Conservation (phyloP, 2,113 vertebrate genomes). For the Porphyrio hochstetteri region DNA sequence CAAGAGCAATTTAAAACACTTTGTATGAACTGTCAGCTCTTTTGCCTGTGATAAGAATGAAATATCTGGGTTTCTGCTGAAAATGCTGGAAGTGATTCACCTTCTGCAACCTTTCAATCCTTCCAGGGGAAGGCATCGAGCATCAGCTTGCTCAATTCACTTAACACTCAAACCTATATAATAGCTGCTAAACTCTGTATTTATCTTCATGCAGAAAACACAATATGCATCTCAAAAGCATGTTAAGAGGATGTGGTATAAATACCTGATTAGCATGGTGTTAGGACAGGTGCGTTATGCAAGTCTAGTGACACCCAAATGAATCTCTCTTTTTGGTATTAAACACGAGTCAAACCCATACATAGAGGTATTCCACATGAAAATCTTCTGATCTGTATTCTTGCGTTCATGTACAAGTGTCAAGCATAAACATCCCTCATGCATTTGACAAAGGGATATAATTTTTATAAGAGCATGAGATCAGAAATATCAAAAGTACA, state of each 20-base stretch:
- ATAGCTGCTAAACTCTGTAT: background rate
- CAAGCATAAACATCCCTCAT: background rate
- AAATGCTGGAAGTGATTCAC: background rate
- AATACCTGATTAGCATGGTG: background rate
- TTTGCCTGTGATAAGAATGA: accelerated
- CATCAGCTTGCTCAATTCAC: background rate
- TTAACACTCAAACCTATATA: background rate
- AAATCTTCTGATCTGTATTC: background rate
- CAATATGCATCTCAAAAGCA: background rate
- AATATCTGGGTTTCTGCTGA: background rate
- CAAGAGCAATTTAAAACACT: background rate
- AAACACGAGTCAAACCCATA: background rate
- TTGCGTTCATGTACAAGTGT: background rate
- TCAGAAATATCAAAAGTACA: background rate
- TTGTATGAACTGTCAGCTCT: background rate
- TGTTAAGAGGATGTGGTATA: background rate
- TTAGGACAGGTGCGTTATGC: background rate
- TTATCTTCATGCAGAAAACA: background rate
- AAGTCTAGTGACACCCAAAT: background rate
- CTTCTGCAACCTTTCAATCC: background rate
- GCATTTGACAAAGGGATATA: background rate
- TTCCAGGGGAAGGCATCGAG: background rate
- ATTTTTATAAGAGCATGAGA: background rate
- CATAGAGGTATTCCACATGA: background rate
- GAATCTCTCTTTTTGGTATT: background rate